Percentiles rank a stretch among this genome's conserved stretches.
Conservation (phyloP, 2,888 invertebrate species). For the Eilema depressum region DNA sequence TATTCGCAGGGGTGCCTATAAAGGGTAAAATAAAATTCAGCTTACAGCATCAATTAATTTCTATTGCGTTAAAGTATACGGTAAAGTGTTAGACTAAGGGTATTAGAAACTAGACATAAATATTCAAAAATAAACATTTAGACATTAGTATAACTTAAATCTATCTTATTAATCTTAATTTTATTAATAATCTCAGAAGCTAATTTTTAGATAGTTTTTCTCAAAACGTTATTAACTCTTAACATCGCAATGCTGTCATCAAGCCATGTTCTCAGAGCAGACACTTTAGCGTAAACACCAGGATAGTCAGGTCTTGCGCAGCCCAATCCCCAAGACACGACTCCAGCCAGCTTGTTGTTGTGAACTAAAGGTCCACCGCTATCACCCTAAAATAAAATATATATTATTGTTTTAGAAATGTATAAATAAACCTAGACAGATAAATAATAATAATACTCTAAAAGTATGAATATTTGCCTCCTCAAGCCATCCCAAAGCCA, state of each 20-base stretch:
- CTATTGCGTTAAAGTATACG: background rate
- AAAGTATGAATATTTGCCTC: background rate
- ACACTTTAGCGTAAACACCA: slow-evolving; percentile 81
- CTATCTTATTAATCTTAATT: background rate
- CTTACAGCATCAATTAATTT: too few species aligned
- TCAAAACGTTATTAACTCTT: slow-evolving; percentile 60
- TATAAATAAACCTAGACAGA: background rate
- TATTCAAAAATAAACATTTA: slow-evolving; percentile 1
- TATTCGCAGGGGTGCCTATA: too few species aligned
- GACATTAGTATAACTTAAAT: slow-evolving; percentile 1
- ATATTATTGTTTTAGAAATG: background rate
- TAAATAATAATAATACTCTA: background rate
- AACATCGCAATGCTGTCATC: slow-evolving; percentile 65
- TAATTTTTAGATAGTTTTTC: slow-evolving; percentile 28
- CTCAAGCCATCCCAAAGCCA: too few species aligned
- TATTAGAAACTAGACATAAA: background rate
- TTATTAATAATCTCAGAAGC: background rate
- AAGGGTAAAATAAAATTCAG: too few species aligned
- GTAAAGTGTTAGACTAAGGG: background rate
- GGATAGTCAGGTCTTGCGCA: slow-evolving; percentile 81
- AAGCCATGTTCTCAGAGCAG: slow-evolving; percentile 76
- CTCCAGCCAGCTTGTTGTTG: slow-evolving; percentile 79
- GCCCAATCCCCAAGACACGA: slow-evolving; percentile 82
- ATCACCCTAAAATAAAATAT: slow-evolving; percentile 70
- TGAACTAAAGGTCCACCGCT: slow-evolving; percentile 81